Percentiles rank a stretch among this genome's conserved stretches.
phyloP scores from a whole-genome alignment of 1,140 invertebrate genomes.

The Danaus melanippus region DNA sequence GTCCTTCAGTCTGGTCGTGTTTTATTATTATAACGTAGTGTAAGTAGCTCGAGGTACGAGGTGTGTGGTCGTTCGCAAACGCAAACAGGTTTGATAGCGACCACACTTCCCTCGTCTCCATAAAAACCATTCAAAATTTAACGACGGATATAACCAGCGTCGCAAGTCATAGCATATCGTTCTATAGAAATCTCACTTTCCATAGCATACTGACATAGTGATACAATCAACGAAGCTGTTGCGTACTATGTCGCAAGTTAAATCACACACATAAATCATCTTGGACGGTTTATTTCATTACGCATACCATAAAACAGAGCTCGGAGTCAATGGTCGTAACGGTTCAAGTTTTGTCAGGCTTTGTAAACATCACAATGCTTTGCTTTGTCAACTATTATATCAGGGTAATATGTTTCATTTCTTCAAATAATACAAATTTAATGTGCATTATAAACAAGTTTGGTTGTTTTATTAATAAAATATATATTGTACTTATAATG shows the following conservation, averaged over 20 bases:
- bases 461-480: too few species aligned
- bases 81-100: conserved; percentile 44
- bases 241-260: conserved; percentile 32
- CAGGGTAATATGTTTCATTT: too few species aligned
- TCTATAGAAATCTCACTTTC: conserved; percentile 54
- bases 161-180: conserved; percentile 25
- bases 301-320: conserved; percentile 11
- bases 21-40: conserved; percentile 21
- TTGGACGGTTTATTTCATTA: conserved; percentile 14
- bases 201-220: conserved; percentile 42
- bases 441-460: too few species aligned
- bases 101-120: conserved; percentile 22
- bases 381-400: too few species aligned
- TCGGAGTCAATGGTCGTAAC: conserved; percentile 19
- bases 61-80: conserved; percentile 43
- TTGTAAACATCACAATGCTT: conserved; percentile 7
- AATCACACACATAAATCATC: conserved; percentile 14
- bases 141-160: conserved; percentile 38
- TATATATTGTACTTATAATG: too few species aligned
- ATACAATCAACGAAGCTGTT: conserved; percentile 32
- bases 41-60: conserved; percentile 25
- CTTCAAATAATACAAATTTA: too few species aligned
- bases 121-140: conserved; percentile 58
- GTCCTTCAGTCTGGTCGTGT: conserved; percentile 17
- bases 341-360: conserved; percentile 16